phyloP scores from a whole-genome alignment of 2,888 invertebrate genomes.

The Parascotia fuliginaria region DNA sequence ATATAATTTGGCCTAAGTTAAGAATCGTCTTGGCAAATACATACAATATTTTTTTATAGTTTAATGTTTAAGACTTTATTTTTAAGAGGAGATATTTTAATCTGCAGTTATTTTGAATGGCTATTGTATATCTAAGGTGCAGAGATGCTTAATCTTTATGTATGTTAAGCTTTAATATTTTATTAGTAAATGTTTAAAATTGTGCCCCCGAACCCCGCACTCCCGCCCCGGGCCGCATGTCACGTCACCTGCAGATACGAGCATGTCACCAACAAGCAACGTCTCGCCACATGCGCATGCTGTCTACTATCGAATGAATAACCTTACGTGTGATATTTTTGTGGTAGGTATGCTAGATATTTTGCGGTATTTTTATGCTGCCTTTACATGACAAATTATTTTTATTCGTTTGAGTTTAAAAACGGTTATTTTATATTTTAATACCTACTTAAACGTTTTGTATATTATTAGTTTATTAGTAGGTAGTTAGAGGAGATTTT shows the following conservation, averaged over 20 bases:
- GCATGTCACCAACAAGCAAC: slow-evolving; percentile 1
- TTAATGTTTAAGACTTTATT: slow-evolving; percentile 83
- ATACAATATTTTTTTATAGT: slow-evolving; percentile 74
- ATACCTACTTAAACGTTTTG: slow-evolving; percentile 78
- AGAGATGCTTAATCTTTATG: slow-evolving; percentile 86
- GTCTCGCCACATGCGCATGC: slow-evolving; percentile 37
- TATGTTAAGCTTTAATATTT: slow-evolving; percentile 87
- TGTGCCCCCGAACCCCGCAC: slow-evolving; percentile 69
- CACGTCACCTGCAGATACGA: neutral
- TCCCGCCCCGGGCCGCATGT: slow-evolving; percentile 48
- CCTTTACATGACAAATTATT: slow-evolving; percentile 63
- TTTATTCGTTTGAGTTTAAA: slow-evolving; percentile 63
- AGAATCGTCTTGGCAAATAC: slow-evolving; percentile 69
- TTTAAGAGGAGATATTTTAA: slow-evolving; percentile 86
- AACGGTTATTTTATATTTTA: slow-evolving; percentile 80
- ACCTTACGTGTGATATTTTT: slow-evolving; percentile 81
- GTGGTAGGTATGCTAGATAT: slow-evolving; percentile 75
- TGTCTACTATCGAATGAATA: slow-evolving; percentile 57
- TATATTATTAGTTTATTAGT: slow-evolving; percentile 80
- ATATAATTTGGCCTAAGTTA: slow-evolving; percentile 81
- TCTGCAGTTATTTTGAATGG: slow-evolving; percentile 85
- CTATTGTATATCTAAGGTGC: slow-evolving; percentile 85
- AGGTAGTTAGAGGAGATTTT: too few relatives aligned
- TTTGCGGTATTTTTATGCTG: slow-evolving; percentile 73
- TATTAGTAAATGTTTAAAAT: slow-evolving; percentile 85